Percentiles rank a stretch among this genome's conserved stretches.
phyloP scores from a whole-genome alignment of 1,140 invertebrate species.

The Drosophila ohnishii region DNA sequence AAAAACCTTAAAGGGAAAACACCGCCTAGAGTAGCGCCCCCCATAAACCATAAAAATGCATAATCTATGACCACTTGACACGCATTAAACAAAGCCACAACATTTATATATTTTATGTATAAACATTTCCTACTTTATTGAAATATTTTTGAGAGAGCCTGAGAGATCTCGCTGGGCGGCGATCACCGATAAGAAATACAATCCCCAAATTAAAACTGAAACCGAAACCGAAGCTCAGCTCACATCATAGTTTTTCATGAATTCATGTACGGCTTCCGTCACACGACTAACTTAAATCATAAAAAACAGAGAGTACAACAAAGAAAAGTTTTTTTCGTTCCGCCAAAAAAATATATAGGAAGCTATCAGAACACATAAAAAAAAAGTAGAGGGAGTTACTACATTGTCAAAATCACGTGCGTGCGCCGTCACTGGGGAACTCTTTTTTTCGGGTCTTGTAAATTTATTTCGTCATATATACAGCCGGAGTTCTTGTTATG shows the following conservation, averaged over 20 bases:
- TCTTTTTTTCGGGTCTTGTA: constrained; percentile 51
- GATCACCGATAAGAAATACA: constrained; percentile 38
- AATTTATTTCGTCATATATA: constrained; percentile 63
- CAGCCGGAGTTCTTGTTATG: constrained; percentile 45
- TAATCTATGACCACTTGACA: constrained; percentile 78
- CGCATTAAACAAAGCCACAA: constrained; percentile 66
- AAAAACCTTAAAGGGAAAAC: constrained; percentile 20
- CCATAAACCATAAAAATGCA: constrained; percentile 69
- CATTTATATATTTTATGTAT: constrained; percentile 26
- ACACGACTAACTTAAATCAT: constrained; percentile 50
- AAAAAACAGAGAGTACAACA: constrained; percentile 37
- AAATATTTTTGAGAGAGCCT: constrained; percentile 27
- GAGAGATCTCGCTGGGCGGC: constrained; percentile 12
- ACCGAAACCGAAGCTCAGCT: constrained; percentile 29
- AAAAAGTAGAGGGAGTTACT: constrained; percentile 44
- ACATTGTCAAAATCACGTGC: constrained; percentile 77
- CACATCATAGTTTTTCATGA: constrained; percentile 23
- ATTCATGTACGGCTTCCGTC: constrained; percentile 44
- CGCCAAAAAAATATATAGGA: constrained; percentile 37
- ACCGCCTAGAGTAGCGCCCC: constrained; percentile 56
- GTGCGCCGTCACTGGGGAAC: constrained; percentile 40
- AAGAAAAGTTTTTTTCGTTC: constrained; percentile 62
- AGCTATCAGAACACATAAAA: constrained; percentile 29
- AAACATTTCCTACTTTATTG: constrained; percentile 30
- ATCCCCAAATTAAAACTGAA: constrained; percentile 46